phyloP scores from a whole-genome alignment of 1,140 invertebrate species.

The Tribolium madens region DNA sequence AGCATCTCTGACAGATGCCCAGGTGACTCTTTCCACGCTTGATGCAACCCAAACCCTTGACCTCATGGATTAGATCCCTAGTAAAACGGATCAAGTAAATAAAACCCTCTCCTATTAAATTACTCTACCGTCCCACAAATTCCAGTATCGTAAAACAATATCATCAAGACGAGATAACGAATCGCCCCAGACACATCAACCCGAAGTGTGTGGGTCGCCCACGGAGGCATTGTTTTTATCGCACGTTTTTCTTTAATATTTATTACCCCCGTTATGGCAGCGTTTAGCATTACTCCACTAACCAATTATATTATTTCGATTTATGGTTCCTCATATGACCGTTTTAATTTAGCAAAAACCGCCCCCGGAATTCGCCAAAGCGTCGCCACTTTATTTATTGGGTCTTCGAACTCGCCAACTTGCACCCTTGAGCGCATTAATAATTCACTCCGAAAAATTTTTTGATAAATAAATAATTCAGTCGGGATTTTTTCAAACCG shows the following conservation, averaged over 20 bases:
- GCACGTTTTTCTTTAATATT: constrained; percentile 21
- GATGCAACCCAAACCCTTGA: background rate
- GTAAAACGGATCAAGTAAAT: background rate
- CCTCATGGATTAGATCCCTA: background rate
- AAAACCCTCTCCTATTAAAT: constrained; percentile 1
- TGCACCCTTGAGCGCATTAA: constrained; percentile 15
- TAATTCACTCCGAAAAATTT: constrained; percentile 1
- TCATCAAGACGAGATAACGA: constrained; percentile 20
- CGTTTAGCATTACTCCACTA: constrained; percentile 33
- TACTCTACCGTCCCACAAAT: constrained; percentile 8
- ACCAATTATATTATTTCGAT: constrained; percentile 42
- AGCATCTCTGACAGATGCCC: background rate
- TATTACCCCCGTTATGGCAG: constrained; percentile 29
- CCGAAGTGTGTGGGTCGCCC: background rate
- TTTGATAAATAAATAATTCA: constrained; percentile 6
- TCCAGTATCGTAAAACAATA: constrained; percentile 21
- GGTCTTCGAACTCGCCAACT: constrained; percentile 10
- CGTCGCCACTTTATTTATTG: constrained; percentile 22
- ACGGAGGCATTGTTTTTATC: constrained; percentile 26
- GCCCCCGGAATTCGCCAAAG: constrained; percentile 21
- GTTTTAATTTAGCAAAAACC: constrained; percentile 21
- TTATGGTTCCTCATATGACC: constrained; percentile 17
- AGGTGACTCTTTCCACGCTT: background rate
- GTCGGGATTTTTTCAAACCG: background rate
- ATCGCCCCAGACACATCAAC: constrained; percentile 18